Percentiles rank a stretch among this genome's conserved stretches.
phyloP scores from a whole-genome alignment of 2,888 invertebrate genomes.

The Tachina grossa region DNA sequence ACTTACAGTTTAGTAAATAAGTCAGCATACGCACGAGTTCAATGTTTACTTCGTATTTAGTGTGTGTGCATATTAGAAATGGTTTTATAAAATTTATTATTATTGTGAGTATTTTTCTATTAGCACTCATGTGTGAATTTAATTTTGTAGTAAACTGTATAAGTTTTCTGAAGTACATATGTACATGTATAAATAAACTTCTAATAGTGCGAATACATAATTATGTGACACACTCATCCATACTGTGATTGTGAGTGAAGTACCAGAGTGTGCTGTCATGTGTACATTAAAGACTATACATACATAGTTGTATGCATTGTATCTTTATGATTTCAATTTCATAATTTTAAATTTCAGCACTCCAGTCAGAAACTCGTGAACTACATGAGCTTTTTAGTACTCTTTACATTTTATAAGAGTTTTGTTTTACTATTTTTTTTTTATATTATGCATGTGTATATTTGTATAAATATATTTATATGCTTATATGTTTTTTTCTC shows the following conservation, averaged over 20 bases:
- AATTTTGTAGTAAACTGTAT: conserved; percentile 6
- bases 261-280: conserved; percentile 21
- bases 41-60: background rate
- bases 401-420: conserved; percentile 18
- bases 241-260: conserved; percentile 7
- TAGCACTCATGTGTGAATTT: background rate
- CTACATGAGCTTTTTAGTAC: conserved; percentile 62
- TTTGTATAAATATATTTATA: conserved; percentile 1
- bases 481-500: conserved; percentile 1
- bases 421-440: conserved; percentile 12
- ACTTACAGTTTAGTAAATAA: conserved; percentile 33
- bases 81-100: too few species aligned
- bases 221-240: conserved; percentile 29
- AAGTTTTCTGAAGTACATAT: background rate
- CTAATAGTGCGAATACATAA: conserved; percentile 19
- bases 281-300: conserved; percentile 12
- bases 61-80: too few species aligned
- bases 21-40: background rate
- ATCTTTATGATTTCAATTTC: conserved; percentile 39
- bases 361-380: conserved; percentile 65
- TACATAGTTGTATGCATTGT: background rate
- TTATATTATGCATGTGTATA: background rate
- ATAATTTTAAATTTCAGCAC: conserved; percentile 61
- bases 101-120: background rate
- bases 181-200: background rate